Evolutionary conservation across 2,888 invertebrate genomes (phyloP), one percentile per base, ranked within the genome.

Genomic region (Chaetogeoica ovagalla): DNA sequence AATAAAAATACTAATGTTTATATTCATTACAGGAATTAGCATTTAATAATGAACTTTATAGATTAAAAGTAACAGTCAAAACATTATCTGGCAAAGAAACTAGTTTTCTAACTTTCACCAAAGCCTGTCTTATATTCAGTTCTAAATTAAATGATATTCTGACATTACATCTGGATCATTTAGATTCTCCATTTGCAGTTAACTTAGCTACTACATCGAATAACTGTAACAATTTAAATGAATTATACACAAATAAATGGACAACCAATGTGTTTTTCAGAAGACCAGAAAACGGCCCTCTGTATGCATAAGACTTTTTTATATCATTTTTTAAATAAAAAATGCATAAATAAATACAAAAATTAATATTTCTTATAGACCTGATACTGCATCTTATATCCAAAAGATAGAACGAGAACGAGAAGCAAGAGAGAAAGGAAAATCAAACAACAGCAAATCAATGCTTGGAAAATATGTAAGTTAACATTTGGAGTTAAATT

Each of bases 401-500:
- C 95, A 96, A 86, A 97, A 96, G 87, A 86, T 97, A 73, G 97
- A 98, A 86, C 89, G 94, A 81, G 98, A 98, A 86, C 91, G 94
- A 84, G 93, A 94, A 86, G 94, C 94, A 0, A 90, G 94, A 83
- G 96, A 96, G 85, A 91, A 93, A 83, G 94, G 95, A 37, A 95
- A 97, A 84, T 89, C 92, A 37, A 95, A 96, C 85, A 98, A 98
- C 86, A 98, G 96, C 86, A 89, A 97, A 85, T 96, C 97, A 69
- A 98, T 98, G 88, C 90, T 98, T 84, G 95, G 95, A 5, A 98
- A 97, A 97, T 98, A 98, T 89, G 97, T 97, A 90, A 92, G 95
- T 88, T 39, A 13, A 73, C 39, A n/a, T 65, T 30, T 7, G n/a
- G 19, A 23, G 23, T 60, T 60, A 23, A 13, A 23, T 15, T 60